A percentile compares a stretch with the other conserved stretches of the same genome.
Conservation (phyloP, 1,140 invertebrate species). For the Pollicipes pollicipes region DNA sequence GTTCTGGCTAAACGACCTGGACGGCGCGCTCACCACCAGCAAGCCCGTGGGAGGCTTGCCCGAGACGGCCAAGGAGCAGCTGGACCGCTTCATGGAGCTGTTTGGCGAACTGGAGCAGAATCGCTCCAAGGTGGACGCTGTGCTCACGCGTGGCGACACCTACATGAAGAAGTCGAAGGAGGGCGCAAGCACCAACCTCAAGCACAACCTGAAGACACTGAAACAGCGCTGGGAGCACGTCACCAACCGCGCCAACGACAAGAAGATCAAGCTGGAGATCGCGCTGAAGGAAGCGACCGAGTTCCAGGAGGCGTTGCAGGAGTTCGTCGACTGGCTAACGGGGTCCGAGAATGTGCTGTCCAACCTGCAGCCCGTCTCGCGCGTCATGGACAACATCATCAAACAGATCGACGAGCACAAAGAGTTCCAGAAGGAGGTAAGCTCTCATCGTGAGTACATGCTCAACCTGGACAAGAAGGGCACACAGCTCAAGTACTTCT, state of each 20-base stretch:
- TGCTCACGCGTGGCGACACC: slow-evolving; percentile 74
- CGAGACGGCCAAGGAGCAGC: slow-evolving; percentile 89
- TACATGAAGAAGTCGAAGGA: slow-evolving; percentile 62
- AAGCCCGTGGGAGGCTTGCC: slow-evolving; percentile 92
- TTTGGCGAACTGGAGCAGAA: slow-evolving; percentile 84
- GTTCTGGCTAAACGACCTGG: slow-evolving; percentile 83
- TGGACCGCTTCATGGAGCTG: slow-evolving; percentile 90
- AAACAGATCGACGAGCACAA: slow-evolving; percentile 94
- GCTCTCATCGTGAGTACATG: slow-evolving; percentile 86
- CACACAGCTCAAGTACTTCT: slow-evolving; percentile 94
- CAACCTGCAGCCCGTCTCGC: slow-evolving; percentile 77
- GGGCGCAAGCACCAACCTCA: slow-evolving; percentile 63
- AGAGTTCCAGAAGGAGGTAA: slow-evolving; percentile 85
- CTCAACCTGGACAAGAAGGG: slow-evolving; percentile 90
- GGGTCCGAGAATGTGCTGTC: slow-evolving; percentile 78
- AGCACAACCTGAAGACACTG: slow-evolving; percentile 71
- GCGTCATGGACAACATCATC: slow-evolving; percentile 76
- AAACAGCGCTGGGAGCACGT: slow-evolving; percentile 86
- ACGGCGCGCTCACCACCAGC: slow-evolving; percentile 74
- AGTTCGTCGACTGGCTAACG: slow-evolving; percentile 89
- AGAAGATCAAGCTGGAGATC: slow-evolving; percentile 95
- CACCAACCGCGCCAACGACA: slow-evolving; percentile 71
- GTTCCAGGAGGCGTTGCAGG: slow-evolving; percentile 75
- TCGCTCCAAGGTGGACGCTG: slow-evolving; percentile 70
- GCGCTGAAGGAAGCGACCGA: slow-evolving; percentile 89